A percentile compares a stretch with the other conserved stretches of the same genome.
Evolutionary conservation across 2,113 vertebrate genomes (phyloP).

Genomic region (Anser brachyrhynchus): DNA sequence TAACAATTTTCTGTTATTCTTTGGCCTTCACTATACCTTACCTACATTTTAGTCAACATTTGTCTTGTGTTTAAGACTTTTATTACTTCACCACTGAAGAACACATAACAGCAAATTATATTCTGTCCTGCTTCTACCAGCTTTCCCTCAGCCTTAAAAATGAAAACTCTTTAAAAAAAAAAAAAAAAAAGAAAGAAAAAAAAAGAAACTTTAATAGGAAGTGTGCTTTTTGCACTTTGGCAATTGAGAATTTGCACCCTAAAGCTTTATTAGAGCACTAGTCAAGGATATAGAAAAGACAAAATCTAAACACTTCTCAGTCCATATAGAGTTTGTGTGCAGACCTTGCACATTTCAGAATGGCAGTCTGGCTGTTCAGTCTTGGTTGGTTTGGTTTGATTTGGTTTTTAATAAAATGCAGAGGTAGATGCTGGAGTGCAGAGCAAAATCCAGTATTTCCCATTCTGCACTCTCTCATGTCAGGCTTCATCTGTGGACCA

Average conservation of each 20-base stretch:
- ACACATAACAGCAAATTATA: background rate
- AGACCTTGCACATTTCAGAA: background rate
- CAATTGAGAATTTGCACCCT: background rate
- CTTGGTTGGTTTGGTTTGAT: too few species aligned
- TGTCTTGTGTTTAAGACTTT: background rate
- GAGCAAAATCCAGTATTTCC: background rate
- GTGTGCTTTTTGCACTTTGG: background rate
- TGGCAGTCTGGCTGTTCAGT: background rate
- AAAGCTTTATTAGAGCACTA: background rate
- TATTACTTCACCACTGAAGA: background rate
- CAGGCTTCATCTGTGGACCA: background rate
- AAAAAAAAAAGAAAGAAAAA: background rate
- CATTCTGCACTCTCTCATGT: background rate
- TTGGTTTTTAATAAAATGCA: background rate
- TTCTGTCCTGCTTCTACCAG: background rate
- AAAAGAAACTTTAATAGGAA: accelerated
- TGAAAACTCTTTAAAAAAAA: background rate
- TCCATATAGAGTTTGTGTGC: background rate
- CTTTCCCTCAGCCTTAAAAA: background rate
- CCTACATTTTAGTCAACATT: background rate
- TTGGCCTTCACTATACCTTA: background rate
- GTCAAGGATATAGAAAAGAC: background rate
- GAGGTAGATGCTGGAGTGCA: background rate
- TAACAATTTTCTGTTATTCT: background rate
- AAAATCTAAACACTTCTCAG: background rate